Base-by-base conservation (phyloP, 1,140 invertebrate genomes). In the Trypoxylus dichotomus region DNA sequence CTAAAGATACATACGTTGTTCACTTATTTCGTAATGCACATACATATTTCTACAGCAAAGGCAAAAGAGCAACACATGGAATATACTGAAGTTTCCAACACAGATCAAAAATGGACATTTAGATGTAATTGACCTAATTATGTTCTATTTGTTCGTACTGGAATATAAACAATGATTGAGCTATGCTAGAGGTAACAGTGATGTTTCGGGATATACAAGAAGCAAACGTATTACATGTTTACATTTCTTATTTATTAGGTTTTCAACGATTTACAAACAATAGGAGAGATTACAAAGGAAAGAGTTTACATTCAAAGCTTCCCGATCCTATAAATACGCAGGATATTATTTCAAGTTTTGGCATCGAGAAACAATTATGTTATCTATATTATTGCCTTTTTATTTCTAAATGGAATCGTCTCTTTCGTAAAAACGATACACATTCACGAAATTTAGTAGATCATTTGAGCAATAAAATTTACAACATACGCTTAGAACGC, bases 381-480 rank as follows among this genome's bases (percentile, higher is more conserved):
- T 63, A 63, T 63, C 58, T 63, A 63, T 63, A 63, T 63, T 63
- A 63, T 63, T 63, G 58, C 58, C 58, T 63, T 63, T 63, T 63
- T 63, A 63, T 63, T 63, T 63, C 58, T 27, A 24, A 63, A 27
- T 27, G 58, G 58, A 27, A 21, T 63, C 58, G 58, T 24, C 58
- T 63, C 58, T 63, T 63, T 63, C 58, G 58, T 63, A 63, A 63
- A 63, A 63, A 63, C 58, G 58, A 63, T 63, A 63, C 58, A 63
- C 58, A 63, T 63, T 63, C 58, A 27, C 19, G 58, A 63, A 63
- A 63, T 63, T 63, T 63, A 63, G 58, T 63, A 63, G 58, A 63
- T 63, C 58, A 63, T 63, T 63, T 63, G 58, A 27, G 58, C 58
- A 63, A 63, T 63, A 63, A 63, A 63, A 63, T 63, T 63, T 63